Base-by-base conservation (phyloP, 1,140 invertebrate species). In the Cheumatopsyche charites region DNA sequence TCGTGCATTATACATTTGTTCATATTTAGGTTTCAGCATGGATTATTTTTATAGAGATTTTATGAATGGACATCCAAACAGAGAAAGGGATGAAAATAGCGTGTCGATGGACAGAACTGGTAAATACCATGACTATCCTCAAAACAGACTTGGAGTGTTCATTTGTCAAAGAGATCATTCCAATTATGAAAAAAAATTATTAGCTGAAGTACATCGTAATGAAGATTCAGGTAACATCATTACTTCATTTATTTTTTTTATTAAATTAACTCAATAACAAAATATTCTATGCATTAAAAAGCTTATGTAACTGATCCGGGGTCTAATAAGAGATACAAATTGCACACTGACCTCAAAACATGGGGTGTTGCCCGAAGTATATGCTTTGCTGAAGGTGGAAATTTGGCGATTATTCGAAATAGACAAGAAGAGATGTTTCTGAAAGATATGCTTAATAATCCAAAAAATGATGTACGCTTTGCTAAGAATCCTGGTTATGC, bases 361-460 rank as follows among this genome's bases (percentile, higher is more conserved):
- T 76, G 69, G 63, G 19, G 15, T 19, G 61, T 65, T 13, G 75
- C 75, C 7, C 19, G n/a, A 4, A 13, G 21, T 26, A 26, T 43
- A 29, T 76, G 75, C 61, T 26, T 42, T 21, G 25, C 42, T 29
- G 75, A 76, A 66, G 66, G 66, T 6, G 73, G 36, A 19, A 62
- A 72, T 45, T 63, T 76, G 12, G 75, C 70, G 0, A 63, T 74
- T 1, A 45, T 76, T 9, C 72, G 73, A 41, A 70, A 52, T 1
- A 52, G 62, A 43, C 36, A 65, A 23, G 75, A 76, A 52, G 26
- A 17, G 13, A 26, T 4, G 1, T 23, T 26, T 13, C 13, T 67
- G 1, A 1, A 15, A 23, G 26, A 67, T 23, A 47, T 42, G 29
- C 5, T 65, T 2, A 61, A 61, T 13, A 2, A 7, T 19, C 55